These are phyloP conservation scores for Darevskia nairensis DNA, from an alignment of 2,797 vertebrate genomes.

Conservation along the genomic window DNA sequence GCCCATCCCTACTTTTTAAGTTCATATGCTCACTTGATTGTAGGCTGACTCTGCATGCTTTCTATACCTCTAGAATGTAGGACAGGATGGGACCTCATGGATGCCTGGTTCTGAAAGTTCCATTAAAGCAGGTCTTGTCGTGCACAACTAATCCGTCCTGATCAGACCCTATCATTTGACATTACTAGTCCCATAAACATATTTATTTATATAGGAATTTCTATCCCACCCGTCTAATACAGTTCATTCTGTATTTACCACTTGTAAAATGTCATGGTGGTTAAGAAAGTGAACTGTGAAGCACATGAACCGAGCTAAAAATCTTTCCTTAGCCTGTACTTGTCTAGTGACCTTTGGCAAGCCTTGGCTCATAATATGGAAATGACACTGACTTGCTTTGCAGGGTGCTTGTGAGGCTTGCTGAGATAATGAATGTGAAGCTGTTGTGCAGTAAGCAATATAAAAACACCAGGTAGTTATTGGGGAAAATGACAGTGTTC, in stretches of 20 bases:
- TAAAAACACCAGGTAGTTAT: no score
- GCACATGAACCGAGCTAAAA: background rate
- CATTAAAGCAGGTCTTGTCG: background rate
- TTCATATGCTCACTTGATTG: background rate
- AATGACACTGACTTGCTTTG: background rate
- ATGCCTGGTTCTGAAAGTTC: background rate
- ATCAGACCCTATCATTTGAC: background rate
- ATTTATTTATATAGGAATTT: background rate
- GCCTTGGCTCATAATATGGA: background rate
- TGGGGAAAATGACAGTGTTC: no score
- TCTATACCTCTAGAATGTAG: background rate
- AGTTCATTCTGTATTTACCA: no score
- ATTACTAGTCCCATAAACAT: background rate
- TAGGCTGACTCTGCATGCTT: background rate
- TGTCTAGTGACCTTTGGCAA: background rate
- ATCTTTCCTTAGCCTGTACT: background rate
- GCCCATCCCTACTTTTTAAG: background rate
- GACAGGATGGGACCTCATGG: background rate
- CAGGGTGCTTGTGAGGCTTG: background rate
- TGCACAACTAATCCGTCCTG: no score
- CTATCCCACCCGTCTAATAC: background rate
- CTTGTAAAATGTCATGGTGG: background rate
- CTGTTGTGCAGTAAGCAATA: background rate
- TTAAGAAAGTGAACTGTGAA: background rate
- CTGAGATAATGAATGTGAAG: background rate